Conservation (phyloP, 2,888 invertebrate genomes). For the Caenorhabditis sulstoni region DNA sequence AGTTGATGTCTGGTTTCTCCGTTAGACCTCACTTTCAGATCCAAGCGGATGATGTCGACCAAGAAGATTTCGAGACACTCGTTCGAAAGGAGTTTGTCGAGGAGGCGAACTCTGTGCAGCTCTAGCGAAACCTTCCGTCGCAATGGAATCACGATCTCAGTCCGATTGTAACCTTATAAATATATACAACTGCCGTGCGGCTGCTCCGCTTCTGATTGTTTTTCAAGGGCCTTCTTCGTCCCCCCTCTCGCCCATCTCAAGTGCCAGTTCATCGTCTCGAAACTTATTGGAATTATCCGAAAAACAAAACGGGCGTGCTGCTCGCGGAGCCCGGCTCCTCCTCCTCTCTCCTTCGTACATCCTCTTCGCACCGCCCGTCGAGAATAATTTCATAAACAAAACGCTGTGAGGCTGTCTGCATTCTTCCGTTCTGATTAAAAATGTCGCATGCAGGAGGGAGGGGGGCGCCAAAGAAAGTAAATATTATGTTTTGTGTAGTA, state of each 20-base stretch:
- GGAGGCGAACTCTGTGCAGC: conserved; percentile 10
- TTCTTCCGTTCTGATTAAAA: conserved; percentile 55
- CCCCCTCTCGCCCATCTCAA: conserved; percentile 8
- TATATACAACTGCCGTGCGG: background rate
- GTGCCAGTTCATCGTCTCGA: conserved; percentile 25
- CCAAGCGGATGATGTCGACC: conserved; percentile 19
- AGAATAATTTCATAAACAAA: conserved; percentile 46
- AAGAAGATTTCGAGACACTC: conserved; percentile 47
- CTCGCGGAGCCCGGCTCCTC: background rate
- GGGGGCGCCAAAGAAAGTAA: conserved; percentile 27
- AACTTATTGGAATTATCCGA: conserved; percentile 45
- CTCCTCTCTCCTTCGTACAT: conserved; percentile 17
- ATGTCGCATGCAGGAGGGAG: conserved; percentile 49
- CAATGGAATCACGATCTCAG: background rate
- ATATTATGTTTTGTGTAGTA: conserved; percentile 31
- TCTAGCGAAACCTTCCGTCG: background rate
- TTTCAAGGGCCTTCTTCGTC: conserved; percentile 30
- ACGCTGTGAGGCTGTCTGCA: conserved; percentile 20
- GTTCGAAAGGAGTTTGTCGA: conserved; percentile 30
- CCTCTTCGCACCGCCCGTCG: background rate
- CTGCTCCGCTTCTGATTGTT: conserved; percentile 23
- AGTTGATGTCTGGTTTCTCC: background rate
- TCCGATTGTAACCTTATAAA: background rate
- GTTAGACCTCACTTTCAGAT: conserved; percentile 18
- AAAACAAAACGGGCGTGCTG: conserved; percentile 15